These are phyloP conservation scores for Notolepis coatsorum DNA, from an alignment of 2,797 vertebrate genomes.

Conservation along the genomic window DNA sequence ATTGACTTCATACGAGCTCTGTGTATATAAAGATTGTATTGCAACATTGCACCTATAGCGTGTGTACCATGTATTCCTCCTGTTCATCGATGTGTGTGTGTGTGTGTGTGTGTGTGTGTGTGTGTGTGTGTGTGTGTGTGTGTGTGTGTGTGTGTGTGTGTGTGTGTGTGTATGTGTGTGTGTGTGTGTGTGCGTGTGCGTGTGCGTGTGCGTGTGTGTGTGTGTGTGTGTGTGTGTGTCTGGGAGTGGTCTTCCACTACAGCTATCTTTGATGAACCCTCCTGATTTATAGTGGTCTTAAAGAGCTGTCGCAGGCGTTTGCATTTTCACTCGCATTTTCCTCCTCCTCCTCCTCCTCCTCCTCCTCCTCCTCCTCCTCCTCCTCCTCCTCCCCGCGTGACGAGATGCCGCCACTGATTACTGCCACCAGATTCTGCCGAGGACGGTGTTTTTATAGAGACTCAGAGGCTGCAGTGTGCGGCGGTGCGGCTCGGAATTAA, in stretches of 20 bases:
- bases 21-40: slow-evolving; percentile 4
- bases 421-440: slow-evolving; percentile 52
- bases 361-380: too few species aligned
- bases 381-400: too few species aligned
- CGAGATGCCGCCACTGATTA: slow-evolving; percentile 67
- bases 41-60: background rate
- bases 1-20: slow-evolving; percentile 27
- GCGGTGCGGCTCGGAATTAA: too few species aligned
- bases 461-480: slow-evolving; percentile 14
- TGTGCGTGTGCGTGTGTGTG: slow-evolving; percentile 12
- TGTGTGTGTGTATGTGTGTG: background rate
- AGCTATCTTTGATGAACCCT: slow-evolving; percentile 56
- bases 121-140: background rate
- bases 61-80: too few species aligned
- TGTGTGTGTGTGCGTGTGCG: background rate
- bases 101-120: background rate
- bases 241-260: slow-evolving; percentile 35
- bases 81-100: too few species aligned
- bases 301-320: slow-evolving; percentile 66
- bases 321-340: slow-evolving; percentile 71
- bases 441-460: slow-evolving; percentile 38
- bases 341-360: too few species aligned
- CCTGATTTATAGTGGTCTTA: slow-evolving; percentile 75
- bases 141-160: background rate
- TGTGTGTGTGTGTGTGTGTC: background rate